These are phyloP conservation scores for Aphelinus atriplicis DNA, from an alignment of 1,140 invertebrate species.

Conservation along the genomic window DNA sequence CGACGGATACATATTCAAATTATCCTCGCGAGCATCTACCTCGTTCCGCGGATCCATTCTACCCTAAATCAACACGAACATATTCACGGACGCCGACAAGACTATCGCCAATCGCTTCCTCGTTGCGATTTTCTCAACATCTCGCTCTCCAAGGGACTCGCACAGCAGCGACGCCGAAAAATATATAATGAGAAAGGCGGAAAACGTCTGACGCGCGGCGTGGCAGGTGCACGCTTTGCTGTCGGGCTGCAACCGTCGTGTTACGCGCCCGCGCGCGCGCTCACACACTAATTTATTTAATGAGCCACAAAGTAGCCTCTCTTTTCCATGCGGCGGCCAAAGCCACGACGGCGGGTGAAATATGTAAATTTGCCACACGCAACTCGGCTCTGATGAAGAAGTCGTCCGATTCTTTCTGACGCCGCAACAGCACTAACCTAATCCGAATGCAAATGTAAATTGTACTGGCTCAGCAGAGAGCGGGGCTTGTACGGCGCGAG, in stretches of 20 bases:
- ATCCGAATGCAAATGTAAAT: constrained; percentile 34
- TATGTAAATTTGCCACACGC: constrained; percentile 19
- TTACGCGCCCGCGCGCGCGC: neutral
- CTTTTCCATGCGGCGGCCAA: neutral
- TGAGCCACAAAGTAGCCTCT: neutral
- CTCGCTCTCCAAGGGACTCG: too few relatives aligned
- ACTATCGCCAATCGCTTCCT: too few relatives aligned
- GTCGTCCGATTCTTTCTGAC: constrained; percentile 11
- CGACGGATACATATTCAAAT: too few relatives aligned
- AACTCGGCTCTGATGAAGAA: constrained; percentile 1
- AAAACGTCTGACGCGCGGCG: too few relatives aligned
- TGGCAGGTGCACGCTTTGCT: too few relatives aligned
- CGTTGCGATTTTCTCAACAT: too few relatives aligned
- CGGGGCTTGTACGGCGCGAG: neutral
- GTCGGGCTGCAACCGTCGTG: neutral
- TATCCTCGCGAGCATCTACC: too few relatives aligned
- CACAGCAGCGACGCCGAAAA: too few relatives aligned
- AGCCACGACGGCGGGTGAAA: neutral
- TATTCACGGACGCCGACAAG: too few relatives aligned
- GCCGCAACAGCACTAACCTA: constrained; percentile 10
- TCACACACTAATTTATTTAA: constrained; percentile 29
- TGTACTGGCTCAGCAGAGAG: neutral
- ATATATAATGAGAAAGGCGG: too few relatives aligned
- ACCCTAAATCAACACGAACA: too few relatives aligned
- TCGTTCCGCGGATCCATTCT: too few relatives aligned